These are phyloP conservation scores for Lasioglossum calceatum DNA, from an alignment of 2,888 invertebrate species.

Conservation along the genomic window DNA sequence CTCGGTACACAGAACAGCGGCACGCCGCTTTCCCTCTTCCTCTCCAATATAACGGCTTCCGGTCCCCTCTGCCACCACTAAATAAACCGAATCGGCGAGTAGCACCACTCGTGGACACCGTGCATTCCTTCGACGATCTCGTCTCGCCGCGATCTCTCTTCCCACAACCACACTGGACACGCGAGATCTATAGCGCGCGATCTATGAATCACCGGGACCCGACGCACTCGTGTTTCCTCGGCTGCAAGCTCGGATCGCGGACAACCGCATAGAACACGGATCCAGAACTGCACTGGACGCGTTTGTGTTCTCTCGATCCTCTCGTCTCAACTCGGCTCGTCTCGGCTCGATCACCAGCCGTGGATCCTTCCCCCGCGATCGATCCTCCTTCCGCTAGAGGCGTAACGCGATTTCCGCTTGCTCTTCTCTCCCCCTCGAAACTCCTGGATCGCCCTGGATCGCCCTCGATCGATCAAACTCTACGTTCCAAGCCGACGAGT, in stretches of 20 bases:
- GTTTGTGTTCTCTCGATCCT: neutral
- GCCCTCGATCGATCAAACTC: neutral
- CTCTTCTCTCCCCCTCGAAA: neutral
- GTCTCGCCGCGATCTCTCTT: neutral
- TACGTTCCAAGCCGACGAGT: neutral
- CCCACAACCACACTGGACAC: slow-evolving; percentile 35
- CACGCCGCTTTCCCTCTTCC: slow-evolving; percentile 85
- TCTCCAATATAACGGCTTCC: slow-evolving; percentile 84
- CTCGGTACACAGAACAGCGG: slow-evolving; percentile 87
- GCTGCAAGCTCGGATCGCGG: slow-evolving; percentile 8
- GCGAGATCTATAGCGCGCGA: slow-evolving; percentile 5
- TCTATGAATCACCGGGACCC: slow-evolving; percentile 19
- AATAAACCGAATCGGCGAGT: slow-evolving; percentile 27
- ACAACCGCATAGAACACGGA: slow-evolving; percentile 17
- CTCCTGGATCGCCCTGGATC: neutral
- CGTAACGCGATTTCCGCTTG: slow-evolving; percentile 17
- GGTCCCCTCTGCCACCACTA: slow-evolving; percentile 54
- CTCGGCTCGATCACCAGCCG: slow-evolving; percentile 1
- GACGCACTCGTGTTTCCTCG: neutral
- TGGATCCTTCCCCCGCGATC: slow-evolving; percentile 5
- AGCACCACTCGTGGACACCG: slow-evolving; percentile 25
- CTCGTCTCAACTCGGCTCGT: slow-evolving; percentile 13
- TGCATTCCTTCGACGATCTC: neutral
- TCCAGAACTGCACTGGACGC: neutral
- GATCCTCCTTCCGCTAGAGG: slow-evolving; percentile 21